Base-by-base conservation (phyloP, 2,113 vertebrate genomes). In the Jaculus jaculus region DNA sequence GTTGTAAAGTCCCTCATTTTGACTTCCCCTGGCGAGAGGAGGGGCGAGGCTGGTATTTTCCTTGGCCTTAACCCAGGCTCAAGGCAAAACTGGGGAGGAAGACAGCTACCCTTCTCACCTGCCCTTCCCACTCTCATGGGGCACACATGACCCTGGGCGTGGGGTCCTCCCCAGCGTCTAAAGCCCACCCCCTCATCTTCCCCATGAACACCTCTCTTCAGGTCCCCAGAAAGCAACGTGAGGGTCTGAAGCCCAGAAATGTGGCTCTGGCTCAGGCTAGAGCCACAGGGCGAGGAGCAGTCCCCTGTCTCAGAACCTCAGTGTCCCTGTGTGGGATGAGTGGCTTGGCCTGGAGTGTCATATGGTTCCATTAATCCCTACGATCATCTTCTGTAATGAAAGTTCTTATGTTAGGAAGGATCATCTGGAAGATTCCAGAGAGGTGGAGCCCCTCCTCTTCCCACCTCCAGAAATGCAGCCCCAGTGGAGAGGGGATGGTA, bases 51-150 rank as follows among this genome's bases (percentile, higher is more conserved):
- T 91, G 71, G 18, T 85, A 82, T 95, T 97, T 95, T 77, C 60
- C 75, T 96, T 97, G 96, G 96, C 95, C 92, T 87, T 79, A n/a
- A 63, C 92, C 94, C 94, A 96, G 83, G 63, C 71, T 81, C 60
- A 75, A 69, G 74, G 87, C 90, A 95, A 96, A 95, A 72, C 42
- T 6, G 87, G 84, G 77, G 63, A 87, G 74, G 17, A 30, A 95
- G 87, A 84, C 54, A 84, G 60, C 92, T 58, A 69, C 91, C 34
- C 66, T 69, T 17, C 30, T 28, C 28, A 6, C 91, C 71, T 37
- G 58, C 65, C 7, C 34, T 26, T 30, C 63, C 10, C 9, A 34
- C 63, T 8, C 65, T n/a, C n/a, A 17, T n/a, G 24, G 58, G 63
- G 78, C 75, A 23, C 30, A 0, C 54, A 15, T 8, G 20, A 39